A percentile compares a stretch with the other conserved stretches of the same genome.
phyloP scores from a whole-genome alignment of 2,113 vertebrate genomes.

The Ctenomys sociabilis region DNA sequence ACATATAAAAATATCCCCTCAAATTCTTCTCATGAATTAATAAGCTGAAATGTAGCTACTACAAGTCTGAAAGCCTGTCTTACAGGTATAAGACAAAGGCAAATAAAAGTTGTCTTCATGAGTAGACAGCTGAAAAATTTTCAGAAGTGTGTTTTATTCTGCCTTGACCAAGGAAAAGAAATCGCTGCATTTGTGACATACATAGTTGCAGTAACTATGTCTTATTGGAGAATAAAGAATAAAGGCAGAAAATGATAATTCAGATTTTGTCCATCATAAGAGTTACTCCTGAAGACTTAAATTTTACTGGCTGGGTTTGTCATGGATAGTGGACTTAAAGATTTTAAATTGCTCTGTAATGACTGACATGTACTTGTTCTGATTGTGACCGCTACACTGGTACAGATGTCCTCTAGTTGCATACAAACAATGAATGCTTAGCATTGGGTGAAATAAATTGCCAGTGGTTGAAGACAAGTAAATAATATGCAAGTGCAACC shows the following conservation, averaged over 20 bases:
- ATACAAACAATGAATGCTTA: not conserved
- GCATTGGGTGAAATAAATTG: constrained; percentile 6
- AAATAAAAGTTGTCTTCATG: not conserved
- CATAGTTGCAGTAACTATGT: not conserved
- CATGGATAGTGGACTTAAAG: not conserved
- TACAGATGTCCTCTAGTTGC: constrained; percentile 3
- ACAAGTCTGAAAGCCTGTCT: constrained; percentile 24
- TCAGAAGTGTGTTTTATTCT: not conserved
- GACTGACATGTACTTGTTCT: not conserved
- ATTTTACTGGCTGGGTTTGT: not conserved
- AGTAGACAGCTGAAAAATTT: not conserved
- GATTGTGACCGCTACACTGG: not conserved
- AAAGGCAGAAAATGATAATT: not conserved
- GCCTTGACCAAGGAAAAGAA: constrained; percentile 9
- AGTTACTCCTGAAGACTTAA: constrained; percentile 1
- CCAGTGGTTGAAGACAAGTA: not conserved
- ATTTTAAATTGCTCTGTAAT: not conserved
- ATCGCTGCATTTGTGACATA: not conserved
- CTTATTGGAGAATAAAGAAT: not conserved
- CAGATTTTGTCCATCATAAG: not conserved
- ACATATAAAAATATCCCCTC: constrained; percentile 36
- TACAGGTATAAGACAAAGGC: not conserved
- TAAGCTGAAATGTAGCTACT: constrained; percentile 3
- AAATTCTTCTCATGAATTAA: constrained; percentile 9
- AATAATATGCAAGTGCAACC: not conserved